A percentile compares a stretch with the other conserved stretches of the same genome.
These are phyloP conservation scores for Propithecus coquereli DNA, from an alignment of 2,113 vertebrate genomes.

Conservation along the genomic window DNA sequence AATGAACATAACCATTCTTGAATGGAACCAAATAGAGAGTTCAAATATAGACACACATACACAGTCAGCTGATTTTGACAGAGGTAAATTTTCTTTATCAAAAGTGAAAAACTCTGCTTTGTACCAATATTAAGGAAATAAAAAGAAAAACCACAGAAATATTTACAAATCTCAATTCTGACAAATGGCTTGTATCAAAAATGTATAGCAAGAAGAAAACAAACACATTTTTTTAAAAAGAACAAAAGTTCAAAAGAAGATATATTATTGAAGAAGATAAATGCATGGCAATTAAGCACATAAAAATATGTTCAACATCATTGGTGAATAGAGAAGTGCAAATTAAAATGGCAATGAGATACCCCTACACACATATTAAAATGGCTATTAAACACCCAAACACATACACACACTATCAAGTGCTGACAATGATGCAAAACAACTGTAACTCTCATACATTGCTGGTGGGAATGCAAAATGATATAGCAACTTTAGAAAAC, in stretches of 20 bases:
- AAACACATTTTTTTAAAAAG: background rate
- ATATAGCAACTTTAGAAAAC: background rate
- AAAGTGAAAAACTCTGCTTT: background rate
- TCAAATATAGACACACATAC: background rate
- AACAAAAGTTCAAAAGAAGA: background rate
- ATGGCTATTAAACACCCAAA: background rate
- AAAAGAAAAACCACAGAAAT: background rate
- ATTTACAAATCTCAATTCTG: background rate
- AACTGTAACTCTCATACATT: background rate
- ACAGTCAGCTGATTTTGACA: background rate
- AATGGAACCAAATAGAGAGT: background rate
- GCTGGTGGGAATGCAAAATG: background rate
- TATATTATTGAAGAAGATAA: background rate
- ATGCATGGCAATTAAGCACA: background rate
- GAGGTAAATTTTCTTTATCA: background rate
- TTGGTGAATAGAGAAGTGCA: background rate
- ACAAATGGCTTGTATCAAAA: background rate
- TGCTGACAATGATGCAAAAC: background rate
- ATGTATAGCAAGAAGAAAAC: background rate
- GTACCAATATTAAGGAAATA: background rate
- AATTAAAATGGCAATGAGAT: background rate
- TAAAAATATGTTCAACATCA: background rate
- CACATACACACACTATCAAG: background rate
- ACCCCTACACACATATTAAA: background rate
- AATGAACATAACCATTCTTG: background rate